Base-by-base conservation (phyloP, 2,797 vertebrate genomes). In the Acanthurus lineatus region DNA sequence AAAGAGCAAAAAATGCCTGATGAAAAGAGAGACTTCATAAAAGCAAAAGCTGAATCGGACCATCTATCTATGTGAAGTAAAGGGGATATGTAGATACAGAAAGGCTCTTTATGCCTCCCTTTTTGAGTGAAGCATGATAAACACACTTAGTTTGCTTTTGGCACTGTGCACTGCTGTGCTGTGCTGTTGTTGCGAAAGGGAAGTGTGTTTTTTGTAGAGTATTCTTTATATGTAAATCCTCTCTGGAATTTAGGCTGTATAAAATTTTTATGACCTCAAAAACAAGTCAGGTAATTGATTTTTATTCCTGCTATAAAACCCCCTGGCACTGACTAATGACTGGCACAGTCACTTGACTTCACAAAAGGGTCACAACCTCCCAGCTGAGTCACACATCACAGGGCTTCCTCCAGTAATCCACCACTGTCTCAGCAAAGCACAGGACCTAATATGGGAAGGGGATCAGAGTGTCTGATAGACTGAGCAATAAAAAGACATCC, bases 101-200 rank as follows among this genome's bases (percentile, higher is more conserved):
- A 75, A 82, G 73, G 44, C 35, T 12, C 69, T 62, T 2, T 60
- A 20, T 47, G 9, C 14, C 28, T 48, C 20, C 1, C 40, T 22
- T 15, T 9, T 17, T 61, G 59, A 42, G 7, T 70, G 47, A 58
- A 59, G 38, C 35, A 70, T 48, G 15, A 76, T 49, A 52, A 80
- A 74, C 45, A 77, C 28, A 60, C 28, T 62, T 8, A 20, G 19
- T 81, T 86, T 77, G 72, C 76, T 74, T 73, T 47, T 59, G 66
- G 76, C 67, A 9, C 45, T 51, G 58, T 38, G 25, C 35, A 51
- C 9, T 32, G 28, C 28, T 32, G 25, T n/a, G 57, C 64, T 35
- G 62, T 49, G 25, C 48, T 67, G 5, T 69, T 76, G 61, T 17
- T 56, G 49, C 60, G 59, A 63, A 66, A 45, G 51, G 0, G 9